Base-by-base conservation (phyloP, 2,888 invertebrate genomes). In the Drymonia ruficornis region DNA sequence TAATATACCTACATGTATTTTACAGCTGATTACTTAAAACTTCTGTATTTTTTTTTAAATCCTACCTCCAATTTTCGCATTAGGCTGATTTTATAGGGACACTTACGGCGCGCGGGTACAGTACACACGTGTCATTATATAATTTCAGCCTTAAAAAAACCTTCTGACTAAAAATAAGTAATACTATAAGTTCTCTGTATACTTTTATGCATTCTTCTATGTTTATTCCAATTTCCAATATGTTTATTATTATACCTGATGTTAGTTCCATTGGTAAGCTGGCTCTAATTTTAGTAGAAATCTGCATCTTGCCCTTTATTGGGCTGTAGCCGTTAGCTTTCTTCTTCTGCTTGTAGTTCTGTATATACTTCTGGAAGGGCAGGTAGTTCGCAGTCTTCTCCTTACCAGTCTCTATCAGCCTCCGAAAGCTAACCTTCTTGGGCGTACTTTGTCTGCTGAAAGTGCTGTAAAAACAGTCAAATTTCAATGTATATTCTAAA, bases 301-400 rank as follows among this genome's bases (percentile, higher is more conserved):
- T 79, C 65, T 90, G 86, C 64, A 84, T 72, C 61, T 89, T 89
- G 13, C 75, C 79, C 59, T 85, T 86, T 15, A 91, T 88, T 11
- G 90, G 91, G 50, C 89, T 90, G 62, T 91, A 91, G 31, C 76
- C 74, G 49, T 74, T 80, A 0, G 74, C 62, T 60, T 88, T 91
- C 65, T 89, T 91, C 70, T 91, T 91, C 12, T 81, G 76, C 65
- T 84, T 89, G 60, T 90, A 91, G 56, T 82, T 91, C 59, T 91
- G 86, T 47, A 90, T 86, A 56, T 88, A 87, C 58, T 90, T 91
- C 57, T 84, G 93, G 72, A 96, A 96, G 12, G 96, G 95, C 93
- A 95, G 94, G 72, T 96, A 96, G 56, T 93, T 93, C 11, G 93
- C 89, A 13, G 89, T 91, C 73, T 91, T 88, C 12, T 85, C 86